Evolutionary conservation across 2,797 vertebrate species (phyloP).

Genomic region (Tenualosa ilisha): DNA sequence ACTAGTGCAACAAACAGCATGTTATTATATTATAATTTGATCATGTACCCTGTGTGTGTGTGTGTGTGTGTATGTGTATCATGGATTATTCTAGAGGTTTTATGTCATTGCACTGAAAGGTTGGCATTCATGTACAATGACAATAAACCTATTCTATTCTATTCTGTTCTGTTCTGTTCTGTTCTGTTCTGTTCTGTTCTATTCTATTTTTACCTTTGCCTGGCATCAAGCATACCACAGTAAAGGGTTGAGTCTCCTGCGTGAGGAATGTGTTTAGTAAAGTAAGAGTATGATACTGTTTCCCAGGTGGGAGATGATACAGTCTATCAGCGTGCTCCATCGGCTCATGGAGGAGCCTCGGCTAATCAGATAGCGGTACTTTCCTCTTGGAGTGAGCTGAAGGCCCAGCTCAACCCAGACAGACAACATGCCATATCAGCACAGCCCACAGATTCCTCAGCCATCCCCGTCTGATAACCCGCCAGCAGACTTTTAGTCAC

Average conservation of each 20-base stretch:
- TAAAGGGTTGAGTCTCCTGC: not conserved
- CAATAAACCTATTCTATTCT: too few relatives aligned
- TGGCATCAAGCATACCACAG: not conserved
- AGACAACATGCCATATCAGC: constrained; percentile 25
- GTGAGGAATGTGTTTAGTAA: not conserved
- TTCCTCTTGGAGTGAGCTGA: not conserved
- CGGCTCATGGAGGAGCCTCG: not conserved
- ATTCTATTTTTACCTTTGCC: too few relatives aligned
- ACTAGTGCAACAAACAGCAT: too few relatives aligned
- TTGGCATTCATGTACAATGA: too few relatives aligned
- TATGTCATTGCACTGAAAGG: too few relatives aligned
- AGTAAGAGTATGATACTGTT: not conserved
- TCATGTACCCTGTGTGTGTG: too few relatives aligned
- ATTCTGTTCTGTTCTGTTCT: too few relatives aligned
- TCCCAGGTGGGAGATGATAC: not conserved
- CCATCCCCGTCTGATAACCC: constrained; percentile 2
- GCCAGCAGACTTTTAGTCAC: constrained; percentile 34
- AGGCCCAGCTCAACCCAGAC: not conserved
- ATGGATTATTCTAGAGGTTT: too few relatives aligned
- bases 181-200: too few relatives aligned
- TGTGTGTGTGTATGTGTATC: too few relatives aligned
- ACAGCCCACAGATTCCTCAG: constrained; percentile 22
- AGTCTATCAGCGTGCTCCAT: not conserved
- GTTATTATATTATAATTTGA: too few relatives aligned
- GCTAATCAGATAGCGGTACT: constrained; percentile 19